A percentile compares a stretch with the other conserved stretches of the same genome.
These are phyloP conservation scores for Petrolisthes manimaculis DNA, from an alignment of 2,888 invertebrate genomes.

Conservation along the genomic window DNA sequence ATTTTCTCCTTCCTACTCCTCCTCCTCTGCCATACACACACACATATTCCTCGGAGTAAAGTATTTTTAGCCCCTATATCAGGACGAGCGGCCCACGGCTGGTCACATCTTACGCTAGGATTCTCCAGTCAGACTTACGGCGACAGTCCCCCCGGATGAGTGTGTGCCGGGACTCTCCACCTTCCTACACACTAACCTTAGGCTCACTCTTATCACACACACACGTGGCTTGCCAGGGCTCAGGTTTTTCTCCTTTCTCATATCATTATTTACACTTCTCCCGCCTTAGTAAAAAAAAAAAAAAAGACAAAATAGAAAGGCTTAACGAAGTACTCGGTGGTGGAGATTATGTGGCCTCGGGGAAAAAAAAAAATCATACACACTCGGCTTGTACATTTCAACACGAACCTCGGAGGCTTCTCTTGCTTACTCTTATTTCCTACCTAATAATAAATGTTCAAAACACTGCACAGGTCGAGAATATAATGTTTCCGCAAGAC, in stretches of 20 bases:
- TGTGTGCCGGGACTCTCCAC: neutral
- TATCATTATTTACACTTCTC: neutral
- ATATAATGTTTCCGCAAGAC: slow-evolving; percentile 25
- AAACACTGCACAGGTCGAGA: slow-evolving; percentile 18
- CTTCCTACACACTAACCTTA: neutral
- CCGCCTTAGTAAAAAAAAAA: no score
- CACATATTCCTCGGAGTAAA: slow-evolving; percentile 20
- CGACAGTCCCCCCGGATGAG: slow-evolving; percentile 25
- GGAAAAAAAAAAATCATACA: neutral
- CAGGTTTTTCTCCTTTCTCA: neutral
- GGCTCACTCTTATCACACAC: slow-evolving; percentile 13
- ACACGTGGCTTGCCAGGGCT: no score
- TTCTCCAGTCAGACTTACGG: slow-evolving; percentile 32
- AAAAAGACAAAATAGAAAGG: neutral
- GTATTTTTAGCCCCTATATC: slow-evolving; percentile 28
- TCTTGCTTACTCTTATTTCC: no score
- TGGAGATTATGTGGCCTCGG: neutral
- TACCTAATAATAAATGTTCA: no score
- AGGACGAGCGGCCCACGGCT: slow-evolving; percentile 28
- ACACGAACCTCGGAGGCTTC: neutral
- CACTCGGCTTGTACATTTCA: neutral
- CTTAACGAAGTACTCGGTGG: slow-evolving; percentile 30
- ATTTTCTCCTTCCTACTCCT: slow-evolving; percentile 12
- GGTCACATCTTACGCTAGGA: slow-evolving; percentile 29
- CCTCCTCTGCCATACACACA: neutral